These are phyloP conservation scores for Gisinianus flammeolus DNA, from an alignment of 2,888 invertebrate species.

Conservation along the genomic window DNA sequence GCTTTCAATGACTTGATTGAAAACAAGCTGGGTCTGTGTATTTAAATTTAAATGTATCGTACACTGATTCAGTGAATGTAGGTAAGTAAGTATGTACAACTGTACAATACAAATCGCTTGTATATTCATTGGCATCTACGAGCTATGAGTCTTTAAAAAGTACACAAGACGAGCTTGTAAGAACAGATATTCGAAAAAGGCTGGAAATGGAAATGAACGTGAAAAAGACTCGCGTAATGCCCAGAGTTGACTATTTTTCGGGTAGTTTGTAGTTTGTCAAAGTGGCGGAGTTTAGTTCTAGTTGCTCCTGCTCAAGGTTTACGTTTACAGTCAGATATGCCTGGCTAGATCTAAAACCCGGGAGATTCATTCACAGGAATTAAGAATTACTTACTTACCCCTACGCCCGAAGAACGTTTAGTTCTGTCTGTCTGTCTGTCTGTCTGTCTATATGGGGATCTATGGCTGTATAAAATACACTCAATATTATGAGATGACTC, in stretches of 20 bases:
- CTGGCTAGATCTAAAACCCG: conserved; percentile 23
- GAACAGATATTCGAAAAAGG: no score
- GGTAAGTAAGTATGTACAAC: not conserved
- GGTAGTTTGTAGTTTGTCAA: not conserved
- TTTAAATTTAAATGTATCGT: no score
- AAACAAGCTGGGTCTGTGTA: no score
- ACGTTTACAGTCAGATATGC: conserved; percentile 8
- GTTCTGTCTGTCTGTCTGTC: not conserved
- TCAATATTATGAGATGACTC: no score
- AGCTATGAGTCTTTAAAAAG: no score
- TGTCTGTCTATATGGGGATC: not conserved
- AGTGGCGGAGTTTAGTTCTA: not conserved
- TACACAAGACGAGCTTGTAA: no score
- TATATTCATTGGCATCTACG: not conserved
- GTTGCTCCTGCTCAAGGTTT: not conserved
- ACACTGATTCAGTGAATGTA: no score
- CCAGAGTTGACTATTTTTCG: not conserved
- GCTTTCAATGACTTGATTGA: conserved; percentile 17
- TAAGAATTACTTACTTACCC: conserved; percentile 24
- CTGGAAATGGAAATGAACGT: no score
- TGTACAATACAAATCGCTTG: not conserved
- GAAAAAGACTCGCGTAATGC: no score
- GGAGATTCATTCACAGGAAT: conserved; percentile 10
- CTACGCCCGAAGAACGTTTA: not conserved
- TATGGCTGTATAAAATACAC: not conserved